Evolutionary conservation across 2,797 vertebrate genomes (phyloP).

Genomic region (Galaxias olidus): DNA sequence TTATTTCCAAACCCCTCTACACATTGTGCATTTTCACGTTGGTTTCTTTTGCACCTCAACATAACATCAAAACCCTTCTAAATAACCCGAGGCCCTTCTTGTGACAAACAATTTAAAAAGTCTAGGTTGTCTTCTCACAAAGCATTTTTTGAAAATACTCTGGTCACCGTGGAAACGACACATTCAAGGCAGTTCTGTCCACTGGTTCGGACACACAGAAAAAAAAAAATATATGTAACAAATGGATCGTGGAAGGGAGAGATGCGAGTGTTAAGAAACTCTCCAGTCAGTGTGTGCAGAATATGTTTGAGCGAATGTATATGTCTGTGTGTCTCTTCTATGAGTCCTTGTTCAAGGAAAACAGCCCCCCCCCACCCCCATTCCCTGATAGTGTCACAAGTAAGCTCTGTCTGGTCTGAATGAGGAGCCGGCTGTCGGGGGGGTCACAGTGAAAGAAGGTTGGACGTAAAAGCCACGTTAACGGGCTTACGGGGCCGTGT

Average conservation of each 20-base stretch:
- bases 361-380: constrained; percentile 15
- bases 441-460: constrained; percentile 71
- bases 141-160: constrained; percentile 53
- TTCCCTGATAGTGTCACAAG: constrained; percentile 18
- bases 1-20: constrained; percentile 50
- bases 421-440: constrained; percentile 25
- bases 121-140: constrained; percentile 39
- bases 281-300: neutral
- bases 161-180: constrained; percentile 32
- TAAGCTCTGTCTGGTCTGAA: constrained; percentile 26
- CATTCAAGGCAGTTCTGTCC: constrained; percentile 40
- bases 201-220: constrained; percentile 23
- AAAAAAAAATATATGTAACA: constrained; percentile 22
- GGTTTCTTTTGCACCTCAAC: neutral
- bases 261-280: neutral
- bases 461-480: too few relatives aligned
- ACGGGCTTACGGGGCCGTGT: neutral
- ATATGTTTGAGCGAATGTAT: too few relatives aligned
- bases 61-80: constrained; percentile 5
- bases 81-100: constrained; percentile 32
- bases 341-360: constrained; percentile 35
- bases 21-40: constrained; percentile 29
- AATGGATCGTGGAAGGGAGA: constrained; percentile 35
- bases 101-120: constrained; percentile 26
- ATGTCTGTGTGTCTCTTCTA: neutral